Evolutionary conservation across 2,888 invertebrate species (phyloP).

Genomic region (Corbicula japonica): DNA sequence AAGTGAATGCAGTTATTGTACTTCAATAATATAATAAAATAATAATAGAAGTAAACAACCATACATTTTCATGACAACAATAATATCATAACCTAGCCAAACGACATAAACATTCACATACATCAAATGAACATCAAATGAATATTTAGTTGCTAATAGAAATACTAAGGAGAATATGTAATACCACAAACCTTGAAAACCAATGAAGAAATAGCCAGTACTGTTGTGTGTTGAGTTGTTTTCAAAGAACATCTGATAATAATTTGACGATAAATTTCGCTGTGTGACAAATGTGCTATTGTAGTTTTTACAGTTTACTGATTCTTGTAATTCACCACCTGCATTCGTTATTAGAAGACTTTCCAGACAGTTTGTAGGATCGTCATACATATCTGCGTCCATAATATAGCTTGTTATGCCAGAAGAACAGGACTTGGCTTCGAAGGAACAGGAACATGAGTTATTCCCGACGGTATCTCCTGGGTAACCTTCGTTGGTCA

Average conservation of each 20-base stretch:
- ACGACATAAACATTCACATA: too few species aligned
- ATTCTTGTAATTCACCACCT: background rate
- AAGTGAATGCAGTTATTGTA: too few species aligned
- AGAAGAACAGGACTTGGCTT: background rate
- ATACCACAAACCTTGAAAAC: background rate
- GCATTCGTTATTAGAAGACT: background rate
- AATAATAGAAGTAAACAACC: too few species aligned
- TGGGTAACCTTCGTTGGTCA: constrained; percentile 4
- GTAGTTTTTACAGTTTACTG: constrained; percentile 10
- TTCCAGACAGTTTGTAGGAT: constrained; percentile 1
- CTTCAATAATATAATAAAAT: too few species aligned
- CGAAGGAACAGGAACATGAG: background rate
- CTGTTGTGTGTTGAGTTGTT: background rate
- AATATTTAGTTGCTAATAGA: too few species aligned
- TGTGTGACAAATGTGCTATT: background rate
- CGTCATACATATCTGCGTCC: constrained; percentile 6
- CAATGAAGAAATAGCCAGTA: constrained; percentile 5
- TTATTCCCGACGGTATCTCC: background rate
- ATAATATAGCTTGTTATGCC: background rate
- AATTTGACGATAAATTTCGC: background rate
- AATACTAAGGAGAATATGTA: background rate
- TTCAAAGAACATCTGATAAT: background rate
- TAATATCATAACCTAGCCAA: too few species aligned
- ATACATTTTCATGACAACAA: too few species aligned
- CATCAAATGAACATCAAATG: too few species aligned